A percentile compares a stretch with the other conserved stretches of the same genome.
Conservation (phyloP, 2,888 invertebrate species). For the Patella ulyssiponensis region DNA sequence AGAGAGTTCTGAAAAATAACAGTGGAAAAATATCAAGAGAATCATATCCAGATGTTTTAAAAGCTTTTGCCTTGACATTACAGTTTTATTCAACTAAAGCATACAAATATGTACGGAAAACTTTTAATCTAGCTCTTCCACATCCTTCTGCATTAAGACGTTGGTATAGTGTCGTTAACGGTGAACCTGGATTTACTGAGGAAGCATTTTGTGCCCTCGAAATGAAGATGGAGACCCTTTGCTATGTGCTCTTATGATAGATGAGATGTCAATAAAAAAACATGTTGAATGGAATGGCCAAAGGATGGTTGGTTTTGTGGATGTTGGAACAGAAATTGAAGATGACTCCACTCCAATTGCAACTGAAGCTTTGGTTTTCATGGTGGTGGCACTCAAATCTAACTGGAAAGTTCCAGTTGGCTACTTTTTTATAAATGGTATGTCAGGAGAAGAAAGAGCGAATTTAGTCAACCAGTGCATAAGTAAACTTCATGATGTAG, state of each 20-base stretch:
- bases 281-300: constrained; percentile 21
- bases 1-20: no score
- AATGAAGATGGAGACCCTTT: background rate
- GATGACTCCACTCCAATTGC: constrained; percentile 14
- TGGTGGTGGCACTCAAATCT: constrained; percentile 2
- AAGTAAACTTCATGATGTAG: background rate
- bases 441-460: constrained; percentile 13
- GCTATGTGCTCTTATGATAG: constrained; percentile 14
- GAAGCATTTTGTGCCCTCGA: constrained; percentile 9
- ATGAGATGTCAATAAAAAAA: constrained; percentile 20
- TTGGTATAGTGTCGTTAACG: constrained; percentile 1
- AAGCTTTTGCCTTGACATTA: constrained; percentile 15
- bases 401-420: no score
- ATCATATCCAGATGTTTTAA: constrained; percentile 6
- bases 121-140: constrained; percentile 9
- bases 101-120: constrained; percentile 5
- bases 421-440: background rate
- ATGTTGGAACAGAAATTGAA: constrained; percentile 8
- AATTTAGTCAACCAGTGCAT: constrained; percentile 3
- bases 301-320: constrained; percentile 8
- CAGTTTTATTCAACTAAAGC: constrained; percentile 20
- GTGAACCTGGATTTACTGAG: background rate
- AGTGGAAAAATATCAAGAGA: constrained; percentile 9
- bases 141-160: constrained; percentile 6
- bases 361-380: constrained; percentile 10